Conservation (phyloP, 2,113 vertebrate species). For the Hyla sarda region DNA sequence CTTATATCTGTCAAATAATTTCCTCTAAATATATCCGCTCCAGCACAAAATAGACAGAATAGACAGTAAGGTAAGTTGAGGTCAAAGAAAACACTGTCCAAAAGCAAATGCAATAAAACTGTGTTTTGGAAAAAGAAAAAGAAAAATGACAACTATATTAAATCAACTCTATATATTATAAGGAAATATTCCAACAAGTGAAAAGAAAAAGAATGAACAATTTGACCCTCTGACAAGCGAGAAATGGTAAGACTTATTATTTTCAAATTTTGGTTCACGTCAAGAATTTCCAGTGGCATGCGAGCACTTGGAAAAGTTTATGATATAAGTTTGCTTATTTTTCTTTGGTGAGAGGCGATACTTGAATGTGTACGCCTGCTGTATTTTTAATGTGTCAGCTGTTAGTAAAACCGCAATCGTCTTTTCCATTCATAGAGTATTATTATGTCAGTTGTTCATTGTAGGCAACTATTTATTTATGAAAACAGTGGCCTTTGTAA, state of each 20-base stretch:
- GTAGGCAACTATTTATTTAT: constrained; percentile 3
- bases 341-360: background rate
- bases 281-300: background rate
- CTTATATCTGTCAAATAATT: no score
- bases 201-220: background rate
- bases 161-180: background rate
- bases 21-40: no score
- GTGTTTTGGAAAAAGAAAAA: no score
- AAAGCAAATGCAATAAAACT: background rate
- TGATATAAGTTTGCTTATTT: background rate
- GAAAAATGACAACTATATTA: background rate
- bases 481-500: background rate
- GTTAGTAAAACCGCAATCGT: constrained; percentile 11
- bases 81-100: background rate
- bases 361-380: background rate
- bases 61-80: background rate
- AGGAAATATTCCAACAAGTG: background rate
- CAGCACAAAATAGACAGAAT: no score
- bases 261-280: background rate
- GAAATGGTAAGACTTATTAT: background rate
- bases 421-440: constrained; percentile 15
- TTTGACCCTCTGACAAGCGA: background rate
- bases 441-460: constrained; percentile 12
- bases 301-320: constrained; percentile 6
- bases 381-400: constrained; percentile 26